Percentiles rank a stretch among this genome's conserved stretches.
These are phyloP conservation scores for Liopterus haemorrhoidalis DNA, from an alignment of 2,888 invertebrate species.

Conservation along the genomic window DNA sequence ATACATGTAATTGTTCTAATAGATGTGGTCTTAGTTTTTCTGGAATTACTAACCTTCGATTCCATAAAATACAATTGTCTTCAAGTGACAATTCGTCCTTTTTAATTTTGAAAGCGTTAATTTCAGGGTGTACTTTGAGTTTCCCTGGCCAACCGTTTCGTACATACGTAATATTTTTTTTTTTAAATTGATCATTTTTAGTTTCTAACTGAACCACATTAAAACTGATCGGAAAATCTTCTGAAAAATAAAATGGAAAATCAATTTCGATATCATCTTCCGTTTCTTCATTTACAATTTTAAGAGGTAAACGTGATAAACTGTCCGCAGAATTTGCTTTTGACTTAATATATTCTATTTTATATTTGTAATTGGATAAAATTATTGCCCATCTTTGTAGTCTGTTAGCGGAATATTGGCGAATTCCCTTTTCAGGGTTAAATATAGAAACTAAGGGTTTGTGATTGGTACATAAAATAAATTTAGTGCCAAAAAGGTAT, in stretches of 20 bases:
- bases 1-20: constrained; percentile 18
- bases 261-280: constrained; percentile 25
- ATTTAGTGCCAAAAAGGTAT: constrained; percentile 4
- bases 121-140: constrained; percentile 14
- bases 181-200: neutral
- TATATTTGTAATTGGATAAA: constrained; percentile 4
- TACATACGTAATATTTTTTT: constrained; percentile 2
- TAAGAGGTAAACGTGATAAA: constrained; percentile 2
- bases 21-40: neutral
- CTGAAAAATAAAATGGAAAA: constrained; percentile 8
- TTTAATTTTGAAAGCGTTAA: no score
- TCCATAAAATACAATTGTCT: no score
- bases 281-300: constrained; percentile 7
- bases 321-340: constrained; percentile 3
- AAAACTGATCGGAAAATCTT: neutral
- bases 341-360: constrained; percentile 5
- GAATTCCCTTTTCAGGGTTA: constrained; percentile 1
- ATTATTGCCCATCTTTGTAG: constrained; percentile 3
- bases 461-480: constrained; percentile 1
- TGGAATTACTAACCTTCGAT: neutral
- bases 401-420: neutral
- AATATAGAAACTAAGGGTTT: constrained; percentile 1
- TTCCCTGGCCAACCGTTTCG: constrained; percentile 19
- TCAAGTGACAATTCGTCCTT: no score
- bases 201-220: neutral